Conservation (phyloP, 2,888 invertebrate species). For the Macrosoma leucophasiata region DNA sequence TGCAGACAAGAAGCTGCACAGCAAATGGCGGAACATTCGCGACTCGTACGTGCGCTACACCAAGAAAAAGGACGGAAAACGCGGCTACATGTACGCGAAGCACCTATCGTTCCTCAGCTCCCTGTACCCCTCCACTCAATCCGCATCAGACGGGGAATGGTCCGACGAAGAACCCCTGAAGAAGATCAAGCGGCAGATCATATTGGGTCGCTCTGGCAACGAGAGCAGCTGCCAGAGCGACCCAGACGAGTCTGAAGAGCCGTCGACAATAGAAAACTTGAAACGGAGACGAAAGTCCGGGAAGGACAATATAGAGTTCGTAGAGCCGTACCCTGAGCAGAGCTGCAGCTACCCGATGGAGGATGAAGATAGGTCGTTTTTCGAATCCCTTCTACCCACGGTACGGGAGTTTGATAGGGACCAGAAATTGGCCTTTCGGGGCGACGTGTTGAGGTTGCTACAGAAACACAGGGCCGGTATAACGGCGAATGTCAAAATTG, state of each 20-base stretch:
- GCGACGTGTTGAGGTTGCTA: slow-evolving; percentile 46
- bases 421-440: slow-evolving; percentile 54
- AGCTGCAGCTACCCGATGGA: slow-evolving; percentile 30
- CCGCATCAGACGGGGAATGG: slow-evolving; percentile 30
- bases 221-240: slow-evolving; percentile 35
- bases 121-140: slow-evolving; percentile 33
- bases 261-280: slow-evolving; percentile 34
- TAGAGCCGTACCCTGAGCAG: slow-evolving; percentile 39
- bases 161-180: slow-evolving; percentile 29
- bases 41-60: slow-evolving; percentile 55
- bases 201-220: slow-evolving; percentile 12
- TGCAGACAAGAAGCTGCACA: slow-evolving; percentile 51
- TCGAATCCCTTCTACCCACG: slow-evolving; percentile 55
- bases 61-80: slow-evolving; percentile 36
- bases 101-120: slow-evolving; percentile 47
- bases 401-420: slow-evolving; percentile 53
- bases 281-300: slow-evolving; percentile 34
- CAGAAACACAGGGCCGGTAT: slow-evolving; percentile 34
- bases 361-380: slow-evolving; percentile 58
- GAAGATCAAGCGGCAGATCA: slow-evolving; percentile 23
- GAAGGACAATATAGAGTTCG: slow-evolving; percentile 39
- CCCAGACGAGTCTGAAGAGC: slow-evolving; percentile 28
- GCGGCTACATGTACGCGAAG: slow-evolving; percentile 47
- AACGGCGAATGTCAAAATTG: slow-evolving; percentile 32
- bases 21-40: slow-evolving; percentile 64